Evolutionary conservation across 1,140 invertebrate genomes (phyloP), one percentile per base, ranked within the genome.

Genomic region (Drosophila persimilis): DNA sequence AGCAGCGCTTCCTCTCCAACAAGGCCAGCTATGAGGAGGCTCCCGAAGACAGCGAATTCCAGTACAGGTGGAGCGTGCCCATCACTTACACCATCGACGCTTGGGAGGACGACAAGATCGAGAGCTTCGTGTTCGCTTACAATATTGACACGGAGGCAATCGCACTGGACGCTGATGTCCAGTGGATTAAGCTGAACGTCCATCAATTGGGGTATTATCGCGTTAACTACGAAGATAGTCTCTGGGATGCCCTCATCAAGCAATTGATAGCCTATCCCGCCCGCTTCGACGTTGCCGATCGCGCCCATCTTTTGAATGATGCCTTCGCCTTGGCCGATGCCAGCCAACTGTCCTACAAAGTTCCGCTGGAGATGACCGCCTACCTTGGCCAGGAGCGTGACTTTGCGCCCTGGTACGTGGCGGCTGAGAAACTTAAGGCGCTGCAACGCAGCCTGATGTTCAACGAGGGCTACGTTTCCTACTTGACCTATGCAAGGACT

Each of bases 131-230:
- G 77, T 94, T 77, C 20, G 15, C 67, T 2, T 55, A 81, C 26
- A 20, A 81, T 26, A 6, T 59, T 0, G 60, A 72, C 6, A 0
- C 13, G 1, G 55, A 57, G 6, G 31, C 6, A 8, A 60, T 90
- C 15, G 13, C 45, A 0, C 41, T 65, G 1, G 13, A 7, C 2
- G 11, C 17, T 15, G 44, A 70, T 29, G 92, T 92, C 0, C 92
- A 92, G 15, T 98, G 96, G 95, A 91, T 98, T 2, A 98, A 98
- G 92, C 94, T 98, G 48, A 99, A 99, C 86, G 93, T 93, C 15
- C 93, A 95, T 55, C 96, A 98, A 92, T 92, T 95, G 17, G 97
- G 97, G 0, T 98, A 95, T 85, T 98, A 97, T 90, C 93, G 97
- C 35, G 96, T 98, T 0, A 97, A 97, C 89, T 98, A 98, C 79